Evolutionary conservation across 2,113 vertebrate genomes (phyloP).

Genomic region (Oriolus oriolus): DNA sequence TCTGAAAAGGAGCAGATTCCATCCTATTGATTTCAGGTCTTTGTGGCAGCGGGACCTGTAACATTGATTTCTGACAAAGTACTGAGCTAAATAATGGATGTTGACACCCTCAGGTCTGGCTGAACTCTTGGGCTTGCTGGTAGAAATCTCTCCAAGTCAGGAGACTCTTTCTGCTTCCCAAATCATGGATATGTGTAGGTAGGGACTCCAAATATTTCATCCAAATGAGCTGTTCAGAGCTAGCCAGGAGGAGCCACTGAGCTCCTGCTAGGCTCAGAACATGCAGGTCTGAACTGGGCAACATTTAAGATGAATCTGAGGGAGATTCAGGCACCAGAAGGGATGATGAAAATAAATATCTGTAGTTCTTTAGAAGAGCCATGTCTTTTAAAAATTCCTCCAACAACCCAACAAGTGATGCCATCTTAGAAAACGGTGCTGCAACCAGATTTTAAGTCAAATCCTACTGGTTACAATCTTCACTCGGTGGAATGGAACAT

Average conservation of each 20-base stretch:
- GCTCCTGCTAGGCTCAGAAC: background rate
- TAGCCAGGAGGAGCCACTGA: background rate
- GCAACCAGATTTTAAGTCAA: background rate
- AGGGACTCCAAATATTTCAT: background rate
- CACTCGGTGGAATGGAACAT: background rate
- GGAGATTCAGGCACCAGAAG: background rate
- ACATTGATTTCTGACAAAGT: background rate
- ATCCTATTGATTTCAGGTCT: background rate
- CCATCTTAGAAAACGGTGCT: background rate
- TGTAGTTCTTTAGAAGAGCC: background rate
- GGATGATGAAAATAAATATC: background rate
- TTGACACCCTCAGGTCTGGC: background rate
- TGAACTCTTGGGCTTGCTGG: background rate
- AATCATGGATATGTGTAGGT: background rate
- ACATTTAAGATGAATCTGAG: background rate
- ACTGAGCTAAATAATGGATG: background rate
- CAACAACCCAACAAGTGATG: background rate
- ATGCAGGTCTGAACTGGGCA: background rate
- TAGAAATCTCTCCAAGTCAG: background rate
- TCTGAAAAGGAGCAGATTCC: background rate
- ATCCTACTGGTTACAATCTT: background rate
- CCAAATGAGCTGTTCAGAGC: background rate
- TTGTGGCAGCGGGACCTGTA: background rate
- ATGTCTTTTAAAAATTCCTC: background rate
- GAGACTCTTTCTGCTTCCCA: background rate